Evolutionary conservation across 2,113 vertebrate genomes (phyloP).

Genomic region (Pungitius pungitius): DNA sequence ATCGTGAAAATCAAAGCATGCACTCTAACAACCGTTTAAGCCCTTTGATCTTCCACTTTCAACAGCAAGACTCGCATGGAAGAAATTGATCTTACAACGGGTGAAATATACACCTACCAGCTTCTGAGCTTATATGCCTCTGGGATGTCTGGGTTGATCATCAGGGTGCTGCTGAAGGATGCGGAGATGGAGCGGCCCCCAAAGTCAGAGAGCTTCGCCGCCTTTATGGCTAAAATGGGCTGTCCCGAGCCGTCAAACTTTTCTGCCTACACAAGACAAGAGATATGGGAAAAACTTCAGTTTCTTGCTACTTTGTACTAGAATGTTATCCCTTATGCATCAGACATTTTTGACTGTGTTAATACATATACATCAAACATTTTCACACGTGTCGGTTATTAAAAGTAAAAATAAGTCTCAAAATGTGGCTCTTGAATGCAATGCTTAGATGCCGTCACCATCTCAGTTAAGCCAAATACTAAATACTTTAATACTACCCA

Average conservation of each 20-base stretch:
- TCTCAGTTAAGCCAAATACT: neutral
- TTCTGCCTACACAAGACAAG: conserved; percentile 85
- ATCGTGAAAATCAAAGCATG: conserved; percentile 67
- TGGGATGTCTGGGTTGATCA: conserved; percentile 95
- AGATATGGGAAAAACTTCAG: neutral
- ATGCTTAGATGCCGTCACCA: neutral
- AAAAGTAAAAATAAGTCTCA: neutral
- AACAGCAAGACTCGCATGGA: conserved; percentile 11
- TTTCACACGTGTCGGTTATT: neutral
- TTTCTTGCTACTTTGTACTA: neutral
- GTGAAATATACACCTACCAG: conserved; percentile 83
- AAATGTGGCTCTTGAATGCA: too few relatives aligned
- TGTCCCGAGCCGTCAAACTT: conserved; percentile 92
- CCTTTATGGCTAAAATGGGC: conserved; percentile 93
- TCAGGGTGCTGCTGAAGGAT: conserved; percentile 89
- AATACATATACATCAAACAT: neutral
- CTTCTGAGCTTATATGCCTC: conserved; percentile 94
- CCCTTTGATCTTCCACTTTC: conserved; percentile 29
- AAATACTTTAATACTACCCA: too few relatives aligned
- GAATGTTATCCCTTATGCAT: neutral
- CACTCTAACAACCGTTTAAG: conserved; percentile 42
- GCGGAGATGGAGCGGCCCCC: conserved; percentile 95
- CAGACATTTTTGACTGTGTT: neutral
- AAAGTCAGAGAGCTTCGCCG: conserved; percentile 93
- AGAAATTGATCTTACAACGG: neutral